Evolutionary conservation across 2,113 vertebrate genomes (phyloP).

Genomic region (Calidris pugnax): DNA sequence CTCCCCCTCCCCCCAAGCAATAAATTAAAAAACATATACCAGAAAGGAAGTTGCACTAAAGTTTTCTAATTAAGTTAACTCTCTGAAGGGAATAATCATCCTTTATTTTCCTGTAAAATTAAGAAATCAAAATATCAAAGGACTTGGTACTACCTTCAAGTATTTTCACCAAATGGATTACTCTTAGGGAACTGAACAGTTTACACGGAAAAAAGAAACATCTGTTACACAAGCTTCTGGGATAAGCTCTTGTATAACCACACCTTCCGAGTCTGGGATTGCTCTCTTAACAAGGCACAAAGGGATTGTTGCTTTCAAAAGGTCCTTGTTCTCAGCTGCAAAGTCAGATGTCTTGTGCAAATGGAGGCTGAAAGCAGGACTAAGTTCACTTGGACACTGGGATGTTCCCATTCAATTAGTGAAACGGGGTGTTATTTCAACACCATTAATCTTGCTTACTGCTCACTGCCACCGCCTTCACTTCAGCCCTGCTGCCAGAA

Average conservation of each 20-base stretch:
- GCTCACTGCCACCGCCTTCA: not conserved
- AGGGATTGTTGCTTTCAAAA: conserved; percentile 72
- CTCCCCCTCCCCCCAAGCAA: conserved; percentile 18
- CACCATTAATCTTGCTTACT: not conserved
- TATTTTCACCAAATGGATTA: conserved; percentile 61
- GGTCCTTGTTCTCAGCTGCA: conserved; percentile 58
- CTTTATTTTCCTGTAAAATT: conserved; percentile 25
- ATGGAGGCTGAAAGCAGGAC: conserved; percentile 31
- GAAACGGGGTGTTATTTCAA: not conserved
- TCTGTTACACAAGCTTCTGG: not conserved
- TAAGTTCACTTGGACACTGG: conserved; percentile 43
- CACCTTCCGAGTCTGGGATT: conserved; percentile 46
- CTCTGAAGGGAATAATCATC: not conserved
- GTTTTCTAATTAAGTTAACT: conserved; percentile 24
- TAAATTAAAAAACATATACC: conserved; percentile 69
- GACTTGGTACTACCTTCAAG: conserved; percentile 66
- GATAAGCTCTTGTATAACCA: conserved; percentile 10
- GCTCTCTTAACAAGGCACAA: conserved; percentile 78
- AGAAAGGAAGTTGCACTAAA: conserved; percentile 43
- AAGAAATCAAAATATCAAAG: conserved; percentile 45
- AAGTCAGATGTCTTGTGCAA: conserved; percentile 51
- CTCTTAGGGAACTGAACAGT: conserved; percentile 54
- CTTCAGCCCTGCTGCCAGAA: not conserved
- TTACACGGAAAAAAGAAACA: conserved; percentile 29
- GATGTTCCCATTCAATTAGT: conserved; percentile 45